These are phyloP conservation scores for Argyresthia goedartella DNA, from an alignment of 2,888 invertebrate species.

Conservation along the genomic window DNA sequence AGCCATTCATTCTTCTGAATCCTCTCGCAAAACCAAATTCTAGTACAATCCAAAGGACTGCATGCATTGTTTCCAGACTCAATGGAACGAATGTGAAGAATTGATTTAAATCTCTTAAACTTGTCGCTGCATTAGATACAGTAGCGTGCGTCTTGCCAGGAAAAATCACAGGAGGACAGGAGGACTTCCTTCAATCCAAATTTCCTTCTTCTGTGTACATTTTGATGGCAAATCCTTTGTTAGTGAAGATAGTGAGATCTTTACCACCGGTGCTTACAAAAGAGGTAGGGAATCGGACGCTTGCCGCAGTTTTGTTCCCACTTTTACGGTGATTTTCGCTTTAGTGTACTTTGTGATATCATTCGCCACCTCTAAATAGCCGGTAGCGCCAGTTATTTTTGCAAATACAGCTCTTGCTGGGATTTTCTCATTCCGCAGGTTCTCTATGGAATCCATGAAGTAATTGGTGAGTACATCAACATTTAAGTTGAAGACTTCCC, in stretches of 20 bases:
- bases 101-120: slow-evolving; percentile 64
- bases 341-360: slow-evolving; percentile 76
- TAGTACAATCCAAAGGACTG: slow-evolving; percentile 53
- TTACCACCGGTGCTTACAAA: slow-evolving; percentile 75
- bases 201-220: slow-evolving; percentile 32
- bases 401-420: slow-evolving; percentile 93
- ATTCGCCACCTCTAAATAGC: slow-evolving; percentile 85
- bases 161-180: no score
- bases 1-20: slow-evolving; percentile 65
- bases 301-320: slow-evolving; percentile 73
- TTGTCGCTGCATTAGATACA: slow-evolving; percentile 68
- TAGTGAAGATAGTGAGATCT: slow-evolving; percentile 54
- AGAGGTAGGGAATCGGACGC: slow-evolving; percentile 69
- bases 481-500: slow-evolving; percentile 12
- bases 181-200: no score
- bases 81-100: slow-evolving; percentile 59
- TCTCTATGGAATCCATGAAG: slow-evolving; percentile 76
- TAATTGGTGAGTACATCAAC: slow-evolving; percentile 10
- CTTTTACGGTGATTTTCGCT: slow-evolving; percentile 68
- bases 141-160: no score
- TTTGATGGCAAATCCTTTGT: slow-evolving; percentile 52
- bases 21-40: slow-evolving; percentile 66
- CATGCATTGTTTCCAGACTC: slow-evolving; percentile 60
- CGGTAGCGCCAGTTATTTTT: slow-evolving; percentile 88
- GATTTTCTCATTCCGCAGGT: slow-evolving; percentile 86